phyloP scores from a whole-genome alignment of 2,113 vertebrate species.

The Saccopteryx bilineata region DNA sequence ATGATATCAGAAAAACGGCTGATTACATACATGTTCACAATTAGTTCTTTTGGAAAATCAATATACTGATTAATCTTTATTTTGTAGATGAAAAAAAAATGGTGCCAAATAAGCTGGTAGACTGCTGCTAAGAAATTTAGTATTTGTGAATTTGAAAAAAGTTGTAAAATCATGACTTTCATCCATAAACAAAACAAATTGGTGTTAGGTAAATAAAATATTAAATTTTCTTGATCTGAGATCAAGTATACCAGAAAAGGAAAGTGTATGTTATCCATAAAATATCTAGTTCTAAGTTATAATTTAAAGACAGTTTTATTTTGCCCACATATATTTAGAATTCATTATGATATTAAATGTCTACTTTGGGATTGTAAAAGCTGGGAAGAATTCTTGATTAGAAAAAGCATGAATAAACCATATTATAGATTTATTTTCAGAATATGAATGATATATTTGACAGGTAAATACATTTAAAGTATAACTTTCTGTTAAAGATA shows the following conservation, averaged over 20 bases:
- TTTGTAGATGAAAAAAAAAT: not conserved
- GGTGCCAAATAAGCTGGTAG: not conserved
- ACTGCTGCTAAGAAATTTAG: not conserved
- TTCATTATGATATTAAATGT: constrained; percentile 56
- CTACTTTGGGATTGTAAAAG: constrained; percentile 54
- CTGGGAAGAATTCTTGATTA: constrained; percentile 14
- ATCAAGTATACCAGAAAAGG: constrained; percentile 58
- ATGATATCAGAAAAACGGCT: not conserved
- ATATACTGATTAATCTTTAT: not conserved
- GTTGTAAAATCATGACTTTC: constrained; percentile 6
- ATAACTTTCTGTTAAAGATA: not conserved
- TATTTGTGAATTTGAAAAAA: constrained; percentile 49
- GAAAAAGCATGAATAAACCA: not conserved
- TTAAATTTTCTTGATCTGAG: constrained; percentile 57
- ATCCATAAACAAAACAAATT: constrained; percentile 60
- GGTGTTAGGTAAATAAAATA: constrained; percentile 58
- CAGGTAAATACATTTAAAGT: constrained; percentile 4
- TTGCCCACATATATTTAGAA: constrained; percentile 54
- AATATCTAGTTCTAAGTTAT: constrained; percentile 53
- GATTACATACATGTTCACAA: not conserved
- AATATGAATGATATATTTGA: constrained; percentile 28
- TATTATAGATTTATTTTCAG: not conserved
- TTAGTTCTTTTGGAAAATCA: not conserved
- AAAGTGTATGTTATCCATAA: constrained; percentile 65
- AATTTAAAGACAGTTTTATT: constrained; percentile 70